Percentiles rank a stretch among this genome's conserved stretches.
Evolutionary conservation across 1,140 invertebrate species (phyloP).

Genomic region (Littorina saxatilis): DNA sequence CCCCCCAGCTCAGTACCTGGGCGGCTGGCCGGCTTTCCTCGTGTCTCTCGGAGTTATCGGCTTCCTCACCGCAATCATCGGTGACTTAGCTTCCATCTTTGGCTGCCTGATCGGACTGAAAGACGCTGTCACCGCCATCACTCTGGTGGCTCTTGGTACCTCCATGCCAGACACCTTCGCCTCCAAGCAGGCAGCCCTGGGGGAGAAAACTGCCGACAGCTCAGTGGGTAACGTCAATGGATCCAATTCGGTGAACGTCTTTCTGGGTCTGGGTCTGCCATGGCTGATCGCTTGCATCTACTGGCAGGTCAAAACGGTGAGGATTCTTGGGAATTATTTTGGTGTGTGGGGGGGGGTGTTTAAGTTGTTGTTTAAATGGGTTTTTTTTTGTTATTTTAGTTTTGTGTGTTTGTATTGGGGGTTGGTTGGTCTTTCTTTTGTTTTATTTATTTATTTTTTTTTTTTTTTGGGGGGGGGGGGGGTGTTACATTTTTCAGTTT

Average conservation of each 20-base stretch:
- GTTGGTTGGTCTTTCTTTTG: too few species aligned
- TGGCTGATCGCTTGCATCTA: conserved; percentile 82
- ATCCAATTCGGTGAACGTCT: conserved; percentile 81
- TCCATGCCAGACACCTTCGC: conserved; percentile 83
- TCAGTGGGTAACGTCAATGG: conserved; percentile 79
- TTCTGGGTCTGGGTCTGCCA: conserved; percentile 83
- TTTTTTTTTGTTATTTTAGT: too few species aligned
- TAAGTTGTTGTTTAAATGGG: too few species aligned
- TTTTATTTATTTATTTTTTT: too few species aligned
- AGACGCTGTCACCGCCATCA: conserved; percentile 82
- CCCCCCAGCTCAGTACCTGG: conserved; percentile 79
- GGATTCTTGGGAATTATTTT: not conserved
- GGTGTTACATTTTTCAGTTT: too few species aligned
- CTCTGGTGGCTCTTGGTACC: conserved; percentile 84
- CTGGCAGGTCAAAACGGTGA: conserved; percentile 73
- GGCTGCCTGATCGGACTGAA: conserved; percentile 81
- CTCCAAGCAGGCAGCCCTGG: conserved; percentile 76
- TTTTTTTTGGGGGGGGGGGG: too few species aligned
- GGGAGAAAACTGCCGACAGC: conserved; percentile 78
- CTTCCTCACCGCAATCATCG: conserved; percentile 81
- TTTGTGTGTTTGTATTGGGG: too few species aligned
- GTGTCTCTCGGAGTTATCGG: conserved; percentile 80
- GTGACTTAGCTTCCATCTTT: conserved; percentile 82
- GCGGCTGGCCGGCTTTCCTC: conserved; percentile 82
- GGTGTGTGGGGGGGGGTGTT: too few species aligned